Evolutionary conservation across 2,888 invertebrate species (phyloP).

Genomic region (Spisula subtruncata): DNA sequence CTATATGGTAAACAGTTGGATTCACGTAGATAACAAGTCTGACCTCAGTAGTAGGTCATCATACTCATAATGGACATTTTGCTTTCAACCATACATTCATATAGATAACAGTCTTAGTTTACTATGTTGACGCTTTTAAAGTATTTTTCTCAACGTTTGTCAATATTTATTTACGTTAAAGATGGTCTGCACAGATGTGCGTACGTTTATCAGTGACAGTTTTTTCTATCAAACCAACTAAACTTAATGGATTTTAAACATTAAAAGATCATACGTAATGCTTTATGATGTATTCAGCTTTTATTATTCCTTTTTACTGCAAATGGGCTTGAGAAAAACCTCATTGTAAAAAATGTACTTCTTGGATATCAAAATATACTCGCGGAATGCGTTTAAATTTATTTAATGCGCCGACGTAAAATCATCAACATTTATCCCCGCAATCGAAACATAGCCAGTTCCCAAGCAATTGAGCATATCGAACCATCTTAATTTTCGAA

Average conservation of each 20-base stretch:
- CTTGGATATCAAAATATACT: too few species aligned
- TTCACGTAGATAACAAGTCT: background rate
- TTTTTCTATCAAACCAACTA: background rate
- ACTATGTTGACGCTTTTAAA: background rate
- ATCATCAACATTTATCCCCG: too few species aligned
- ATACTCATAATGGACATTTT: background rate
- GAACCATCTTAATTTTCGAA: too few species aligned
- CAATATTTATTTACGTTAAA: background rate
- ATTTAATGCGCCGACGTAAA: too few species aligned
- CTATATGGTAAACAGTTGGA: background rate
- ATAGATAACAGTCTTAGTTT: background rate
- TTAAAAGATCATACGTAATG: too few species aligned
- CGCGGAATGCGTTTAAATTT: too few species aligned
- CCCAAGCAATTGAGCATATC: too few species aligned
- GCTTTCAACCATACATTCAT: background rate
- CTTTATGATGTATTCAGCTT: too few species aligned
- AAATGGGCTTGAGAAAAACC: too few species aligned
- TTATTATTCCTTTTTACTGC: too few species aligned
- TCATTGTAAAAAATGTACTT: too few species aligned
- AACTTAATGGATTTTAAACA: background rate
- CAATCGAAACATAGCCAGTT: too few species aligned
- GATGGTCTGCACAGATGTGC: background rate
- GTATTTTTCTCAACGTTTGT: background rate
- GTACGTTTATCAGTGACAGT: background rate
- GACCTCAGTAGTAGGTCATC: background rate